phyloP scores from a whole-genome alignment of 2,113 vertebrate species.

The Eclectus roratus region DNA sequence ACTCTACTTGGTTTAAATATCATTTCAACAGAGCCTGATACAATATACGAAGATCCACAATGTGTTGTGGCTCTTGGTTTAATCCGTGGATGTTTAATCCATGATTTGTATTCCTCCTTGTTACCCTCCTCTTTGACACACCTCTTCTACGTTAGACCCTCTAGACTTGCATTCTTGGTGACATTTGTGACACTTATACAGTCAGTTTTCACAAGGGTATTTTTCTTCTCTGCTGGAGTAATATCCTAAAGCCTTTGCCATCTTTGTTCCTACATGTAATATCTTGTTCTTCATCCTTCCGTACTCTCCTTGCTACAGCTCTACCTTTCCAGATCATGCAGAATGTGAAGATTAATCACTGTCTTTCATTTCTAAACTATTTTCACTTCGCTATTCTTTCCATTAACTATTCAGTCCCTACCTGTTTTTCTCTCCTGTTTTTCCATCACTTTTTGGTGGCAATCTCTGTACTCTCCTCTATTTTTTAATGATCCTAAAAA shows the following conservation, averaged over 20 bases:
- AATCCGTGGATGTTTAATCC: background rate
- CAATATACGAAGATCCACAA: background rate
- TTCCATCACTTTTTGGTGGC: background rate
- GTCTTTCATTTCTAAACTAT: background rate
- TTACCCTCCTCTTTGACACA: background rate
- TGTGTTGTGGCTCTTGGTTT: background rate
- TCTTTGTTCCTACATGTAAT: background rate
- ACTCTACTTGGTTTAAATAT: background rate
- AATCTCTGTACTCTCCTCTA: background rate
- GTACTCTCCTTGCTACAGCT: background rate
- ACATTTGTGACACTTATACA: background rate
- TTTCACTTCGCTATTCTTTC: background rate
- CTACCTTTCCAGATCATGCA: background rate
- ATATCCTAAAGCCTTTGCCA: background rate
- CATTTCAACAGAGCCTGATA: background rate
- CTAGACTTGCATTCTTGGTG: background rate
- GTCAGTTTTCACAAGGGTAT: background rate
- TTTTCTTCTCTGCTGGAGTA: background rate
- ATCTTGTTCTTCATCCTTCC: background rate
- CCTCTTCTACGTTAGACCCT: background rate
- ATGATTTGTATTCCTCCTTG: background rate
- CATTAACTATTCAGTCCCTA: background rate
- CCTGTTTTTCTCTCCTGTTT: background rate
- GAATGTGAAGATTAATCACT: background rate
- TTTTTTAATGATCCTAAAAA: background rate